These are phyloP conservation scores for Conops quadrifasciatus DNA, from an alignment of 2,888 invertebrate species.

Conservation along the genomic window DNA sequence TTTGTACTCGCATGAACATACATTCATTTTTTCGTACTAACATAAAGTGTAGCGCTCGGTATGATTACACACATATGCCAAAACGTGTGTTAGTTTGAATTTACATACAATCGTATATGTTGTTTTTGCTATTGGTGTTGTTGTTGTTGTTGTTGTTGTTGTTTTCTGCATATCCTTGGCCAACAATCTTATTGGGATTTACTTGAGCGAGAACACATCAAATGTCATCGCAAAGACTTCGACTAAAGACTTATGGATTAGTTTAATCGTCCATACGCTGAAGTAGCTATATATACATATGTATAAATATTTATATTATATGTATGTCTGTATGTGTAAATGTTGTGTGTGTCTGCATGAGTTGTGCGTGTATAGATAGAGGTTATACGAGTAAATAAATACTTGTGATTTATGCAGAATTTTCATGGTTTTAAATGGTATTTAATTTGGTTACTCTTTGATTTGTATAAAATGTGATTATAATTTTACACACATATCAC, in stretches of 20 bases:
- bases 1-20: too few relatives aligned
- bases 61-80: too few relatives aligned
- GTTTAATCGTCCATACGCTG: constrained; percentile 43
- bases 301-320: constrained; percentile 28
- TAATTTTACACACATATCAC: too few relatives aligned
- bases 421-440: too few relatives aligned
- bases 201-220: constrained; percentile 40
- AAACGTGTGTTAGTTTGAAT: constrained; percentile 1
- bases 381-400: background rate
- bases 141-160: constrained; percentile 34
- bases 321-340: background rate
- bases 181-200: constrained; percentile 27
- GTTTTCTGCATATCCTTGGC: constrained; percentile 19
- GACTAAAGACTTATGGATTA: constrained; percentile 50
- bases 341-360: constrained; percentile 16
- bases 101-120: constrained; percentile 3
- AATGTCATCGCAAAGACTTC: constrained; percentile 47
- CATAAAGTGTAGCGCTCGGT: too few relatives aligned
- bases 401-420: background rate
- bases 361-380: background rate
- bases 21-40: too few relatives aligned
- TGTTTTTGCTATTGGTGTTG: constrained; percentile 23
- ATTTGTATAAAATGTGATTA: too few relatives aligned
- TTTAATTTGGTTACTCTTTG: too few relatives aligned
- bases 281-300: constrained; percentile 31